phyloP scores from a whole-genome alignment of 2,113 vertebrate species.

The Chunga burmeisteri region DNA sequence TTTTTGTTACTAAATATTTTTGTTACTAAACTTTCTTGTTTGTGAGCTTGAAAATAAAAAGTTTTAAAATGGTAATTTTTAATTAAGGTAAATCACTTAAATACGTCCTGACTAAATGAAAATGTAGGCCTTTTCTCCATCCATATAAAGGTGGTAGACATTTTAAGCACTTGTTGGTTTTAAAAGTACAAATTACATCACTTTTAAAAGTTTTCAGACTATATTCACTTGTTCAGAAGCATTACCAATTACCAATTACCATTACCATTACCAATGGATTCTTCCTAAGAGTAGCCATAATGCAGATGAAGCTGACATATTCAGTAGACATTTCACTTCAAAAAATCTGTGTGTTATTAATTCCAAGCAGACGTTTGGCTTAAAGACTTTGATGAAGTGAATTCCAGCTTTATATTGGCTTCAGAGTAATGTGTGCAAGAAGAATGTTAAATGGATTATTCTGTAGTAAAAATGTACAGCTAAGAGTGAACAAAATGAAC shows the following conservation, averaged over 20 bases:
- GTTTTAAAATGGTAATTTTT: neutral
- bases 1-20: too few species aligned
- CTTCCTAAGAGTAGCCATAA: neutral
- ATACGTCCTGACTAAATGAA: neutral
- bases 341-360: neutral
- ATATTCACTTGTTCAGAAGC: neutral
- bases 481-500: neutral
- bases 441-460: neutral
- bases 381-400: neutral
- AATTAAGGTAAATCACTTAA: neutral
- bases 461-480: neutral
- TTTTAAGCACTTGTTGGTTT: neutral
- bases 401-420: neutral
- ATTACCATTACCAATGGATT: neutral
- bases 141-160: neutral
- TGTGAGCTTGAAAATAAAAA: neutral
- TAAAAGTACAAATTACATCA: neutral
- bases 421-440: neutral
- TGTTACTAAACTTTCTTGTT: neutral
- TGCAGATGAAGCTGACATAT: neutral
- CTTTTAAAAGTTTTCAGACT: neutral
- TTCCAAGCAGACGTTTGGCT: conserved; percentile 52
- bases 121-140: neutral
- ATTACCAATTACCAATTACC: too few species aligned
- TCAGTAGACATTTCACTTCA: neutral